Conservation (phyloP, 2,888 invertebrate species). For the Pterobdella sp. region DNA sequence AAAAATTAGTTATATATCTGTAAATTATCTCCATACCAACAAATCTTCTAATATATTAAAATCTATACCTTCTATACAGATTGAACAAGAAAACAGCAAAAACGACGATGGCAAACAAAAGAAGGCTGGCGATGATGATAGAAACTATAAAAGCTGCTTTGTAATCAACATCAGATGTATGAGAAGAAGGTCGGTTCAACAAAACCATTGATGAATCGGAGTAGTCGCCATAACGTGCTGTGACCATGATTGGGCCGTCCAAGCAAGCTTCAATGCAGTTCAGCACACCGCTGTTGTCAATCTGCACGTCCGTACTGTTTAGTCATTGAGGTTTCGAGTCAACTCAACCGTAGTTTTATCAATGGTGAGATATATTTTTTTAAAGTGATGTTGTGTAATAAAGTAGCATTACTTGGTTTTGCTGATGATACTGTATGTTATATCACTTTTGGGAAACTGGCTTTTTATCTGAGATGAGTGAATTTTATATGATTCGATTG, state of each 20-base stretch:
- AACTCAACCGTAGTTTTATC: no score
- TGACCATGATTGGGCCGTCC: background rate
- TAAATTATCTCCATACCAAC: background rate
- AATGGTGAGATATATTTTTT: background rate
- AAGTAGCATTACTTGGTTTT: background rate
- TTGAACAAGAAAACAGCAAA: background rate
- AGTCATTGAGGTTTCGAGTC: no score
- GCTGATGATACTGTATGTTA: background rate
- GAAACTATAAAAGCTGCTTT: slow-evolving; percentile 4
- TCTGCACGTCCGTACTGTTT: no score
- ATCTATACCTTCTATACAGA: background rate
- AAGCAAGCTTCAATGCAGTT: no score
- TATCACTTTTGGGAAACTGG: background rate
- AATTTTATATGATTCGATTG: no score
- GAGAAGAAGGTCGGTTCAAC: background rate
- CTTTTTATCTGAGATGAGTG: background rate
- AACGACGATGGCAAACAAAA: background rate
- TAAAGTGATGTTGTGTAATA: background rate
- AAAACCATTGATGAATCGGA: slow-evolving; percentile 3
- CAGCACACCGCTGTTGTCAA: no score
- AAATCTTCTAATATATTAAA: background rate
- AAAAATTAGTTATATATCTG: background rate
- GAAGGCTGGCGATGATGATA: background rate
- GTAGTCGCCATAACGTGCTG: background rate
- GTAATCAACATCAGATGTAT: background rate